Base-by-base conservation (phyloP, 2,797 vertebrate species). In the Pristis pectinata region DNA sequence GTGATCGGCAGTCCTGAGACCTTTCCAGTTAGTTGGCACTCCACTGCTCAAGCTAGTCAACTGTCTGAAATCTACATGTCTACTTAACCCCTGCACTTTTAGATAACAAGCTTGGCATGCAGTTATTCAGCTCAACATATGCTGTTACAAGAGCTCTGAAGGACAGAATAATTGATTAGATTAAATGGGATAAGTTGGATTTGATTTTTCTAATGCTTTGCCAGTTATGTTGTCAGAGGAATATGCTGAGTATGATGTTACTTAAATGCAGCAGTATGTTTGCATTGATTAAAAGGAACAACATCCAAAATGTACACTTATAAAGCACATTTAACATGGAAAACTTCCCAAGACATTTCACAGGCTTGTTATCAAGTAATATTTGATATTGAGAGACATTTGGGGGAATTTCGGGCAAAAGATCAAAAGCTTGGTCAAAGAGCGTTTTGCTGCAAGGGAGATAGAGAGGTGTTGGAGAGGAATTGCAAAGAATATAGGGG, bases 141-240 rank as follows among this genome's bases (percentile, higher is more conserved):
- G 92, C 92, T 49, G 37, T 76, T 74, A 94, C 92, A 94, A 76
- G 70, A 94, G 11, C 70, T 94, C 49, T 94, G 70, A 76, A 76
- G 41, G 92, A 53, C 92, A 94, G 92, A 94, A 94, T 94, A 94
- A 94, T 94, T 94, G 70, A 94, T 94, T 94, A 56, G 64, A 94
- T 94, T 94, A 94, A 94, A 70, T 94, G 67, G 44, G 92, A 76
- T 94, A 24, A 94, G 72, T 94, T 94, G 92, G 92, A 94, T 94
- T 94, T 94, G 92, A 76, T 49, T 94, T 76, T 92, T 67, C 64
- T 67, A 91, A 74, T 94, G 72, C 70, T 30, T 44, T 76, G 70
- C 92, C 70, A 76, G 41, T 93, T 93, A 93, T 93, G 67, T 41
- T 93, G 91, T 93, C 91, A 93, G 92, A 70, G 53, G 72, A 94